Evolutionary conservation across 2,113 vertebrate genomes (phyloP), one percentile per base, ranked within the genome.

Genomic region (Gila orcuttii): DNA sequence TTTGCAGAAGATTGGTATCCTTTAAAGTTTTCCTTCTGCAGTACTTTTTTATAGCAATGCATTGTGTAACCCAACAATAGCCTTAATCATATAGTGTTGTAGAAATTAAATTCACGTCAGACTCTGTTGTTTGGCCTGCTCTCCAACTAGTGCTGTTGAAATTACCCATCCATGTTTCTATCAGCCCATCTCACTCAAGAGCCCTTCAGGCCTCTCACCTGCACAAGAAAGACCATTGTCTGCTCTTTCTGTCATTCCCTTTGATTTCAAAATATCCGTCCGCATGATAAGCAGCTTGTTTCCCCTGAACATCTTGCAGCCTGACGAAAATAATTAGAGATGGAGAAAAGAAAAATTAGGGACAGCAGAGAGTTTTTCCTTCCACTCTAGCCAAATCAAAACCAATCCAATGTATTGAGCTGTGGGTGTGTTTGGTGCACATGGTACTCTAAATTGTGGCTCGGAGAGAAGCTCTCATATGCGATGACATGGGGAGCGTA

Each of bases 401-500:
- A 91, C 85, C 76, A 89, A 86, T 87, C 80, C 83, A 84, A 77
- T 87, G 87, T 88, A 89, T 88, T 85, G 78, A 88, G 36, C 86
- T 83, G 66, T 87, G 80, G 79, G 87, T 83, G 85, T 86, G 86
- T 73, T 82, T 19, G 73, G 80, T 73, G 71, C 79, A 75, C 79
- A 76, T 64, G 45, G 60, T 82, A 86, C 62, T 73, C 57, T 89
- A 84, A 85, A 89, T 28, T 62, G 87, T 66, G 87, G 83, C 83
- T 78, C 68, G 42, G 64, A 23, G 79, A 85, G 87, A 86, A 82
- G 77, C 89, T 86, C 77, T 85, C 77, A 79, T 89, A 86, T 78
- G 85, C 88, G 62, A 78, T 83, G 86, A 89, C 85, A 84, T 85
- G 77, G 82, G 69, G 84, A 87, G 79, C 75, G 75, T 73, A 68